A percentile compares a stretch with the other conserved stretches of the same genome.
phyloP scores from a whole-genome alignment of 23 tunicate species.

The Trididemnum nubilum region DNA sequence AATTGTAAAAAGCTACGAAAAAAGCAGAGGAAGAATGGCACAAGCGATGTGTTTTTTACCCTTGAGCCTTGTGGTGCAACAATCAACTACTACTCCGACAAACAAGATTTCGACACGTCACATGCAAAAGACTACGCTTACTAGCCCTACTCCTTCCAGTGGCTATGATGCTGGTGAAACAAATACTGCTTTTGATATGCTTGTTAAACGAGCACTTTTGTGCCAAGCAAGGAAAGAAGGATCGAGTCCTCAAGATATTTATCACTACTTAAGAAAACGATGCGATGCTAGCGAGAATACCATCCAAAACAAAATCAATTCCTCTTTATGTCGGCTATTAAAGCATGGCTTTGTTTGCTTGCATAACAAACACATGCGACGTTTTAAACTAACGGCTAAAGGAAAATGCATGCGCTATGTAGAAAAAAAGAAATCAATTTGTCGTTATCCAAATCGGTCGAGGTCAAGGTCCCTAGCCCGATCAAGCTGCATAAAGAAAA shows the following conservation, averaged over 20 bases:
- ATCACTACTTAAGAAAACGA: not conserved
- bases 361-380: not conserved
- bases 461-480: not conserved
- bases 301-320: not conserved
- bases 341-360: not conserved
- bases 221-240: conserved; percentile 3
- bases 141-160: not conserved
- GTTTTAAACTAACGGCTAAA: conserved; percentile 10
- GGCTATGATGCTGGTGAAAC: not conserved
- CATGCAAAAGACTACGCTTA: not conserved
- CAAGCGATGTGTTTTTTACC: too few relatives aligned
- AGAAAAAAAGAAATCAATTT: not conserved
- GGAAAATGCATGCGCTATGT: not conserved
- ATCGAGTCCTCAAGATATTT: conserved; percentile 6
- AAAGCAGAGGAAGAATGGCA: too few relatives aligned
- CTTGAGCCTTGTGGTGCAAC: too few relatives aligned
- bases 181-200: not conserved
- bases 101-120: too few relatives aligned
- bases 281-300: not conserved
- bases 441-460: not conserved
- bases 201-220: conserved; percentile 10
- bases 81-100: too few relatives aligned
- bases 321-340: not conserved
- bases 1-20: too few relatives aligned
- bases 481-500: too few relatives aligned